These are phyloP conservation scores for Apeltes quadracus DNA, from an alignment of 2,113 vertebrate species.

Conservation along the genomic window DNA sequence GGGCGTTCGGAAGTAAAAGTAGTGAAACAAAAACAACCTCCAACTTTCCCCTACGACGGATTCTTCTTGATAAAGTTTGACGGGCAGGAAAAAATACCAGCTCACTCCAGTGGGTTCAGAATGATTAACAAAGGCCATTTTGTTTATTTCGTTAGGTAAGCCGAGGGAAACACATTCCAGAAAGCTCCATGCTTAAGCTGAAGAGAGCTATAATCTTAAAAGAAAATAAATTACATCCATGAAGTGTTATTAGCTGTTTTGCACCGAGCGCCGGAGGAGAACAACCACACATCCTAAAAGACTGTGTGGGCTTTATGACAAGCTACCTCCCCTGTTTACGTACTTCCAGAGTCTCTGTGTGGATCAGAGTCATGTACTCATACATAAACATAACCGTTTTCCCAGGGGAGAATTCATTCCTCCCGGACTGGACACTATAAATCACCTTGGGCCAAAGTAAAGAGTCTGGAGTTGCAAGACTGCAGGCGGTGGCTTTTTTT, in stretches of 20 bases:
- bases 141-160: conserved; percentile 49
- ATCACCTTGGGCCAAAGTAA: conserved; percentile 72
- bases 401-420: conserved; percentile 53
- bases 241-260: conserved; percentile 46
- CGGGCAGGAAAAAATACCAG: conserved; percentile 46
- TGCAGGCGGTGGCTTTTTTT: conserved; percentile 33
- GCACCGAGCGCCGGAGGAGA: conserved; percentile 16
- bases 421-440: conserved; percentile 54
- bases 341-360: too few relatives aligned
- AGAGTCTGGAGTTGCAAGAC: conserved; percentile 57
- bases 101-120: conserved; percentile 24
- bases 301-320: conserved; percentile 53
- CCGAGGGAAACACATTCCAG: conserved; percentile 36
- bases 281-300: conserved; percentile 20
- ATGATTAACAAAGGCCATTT: conserved; percentile 50
- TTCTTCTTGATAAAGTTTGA: conserved; percentile 47
- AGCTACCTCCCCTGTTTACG: conserved; percentile 46
- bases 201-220: conserved; percentile 40
- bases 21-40: conserved; percentile 49
- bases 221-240: conserved; percentile 46
- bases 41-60: conserved; percentile 50
- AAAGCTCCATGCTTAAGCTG: conserved; percentile 8
- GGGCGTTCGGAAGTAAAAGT: conserved; percentile 47
- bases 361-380: conserved; percentile 56
- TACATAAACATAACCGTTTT: conserved; percentile 64